Evolutionary conservation across 1,140 invertebrate genomes (phyloP).

Genomic region (Drosophila lowei): DNA sequence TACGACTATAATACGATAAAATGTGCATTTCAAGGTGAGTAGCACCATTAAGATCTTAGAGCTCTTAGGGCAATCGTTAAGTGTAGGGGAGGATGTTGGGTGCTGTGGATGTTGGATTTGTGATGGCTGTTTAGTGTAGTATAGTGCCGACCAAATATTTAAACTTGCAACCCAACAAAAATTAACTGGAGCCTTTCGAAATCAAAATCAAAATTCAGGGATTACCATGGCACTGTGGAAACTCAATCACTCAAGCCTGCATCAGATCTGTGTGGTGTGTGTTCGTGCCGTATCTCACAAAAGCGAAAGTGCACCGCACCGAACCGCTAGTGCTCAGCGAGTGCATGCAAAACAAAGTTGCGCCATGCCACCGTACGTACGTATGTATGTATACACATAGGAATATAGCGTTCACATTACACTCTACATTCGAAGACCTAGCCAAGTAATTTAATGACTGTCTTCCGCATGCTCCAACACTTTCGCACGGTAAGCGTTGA

Average conservation of each 20-base stretch:
- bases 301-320: conserved; percentile 62
- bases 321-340: conserved; percentile 1
- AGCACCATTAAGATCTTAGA: conserved; percentile 24
- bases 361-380: conserved; percentile 37
- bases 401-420: conserved; percentile 52
- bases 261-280: conserved; percentile 52
- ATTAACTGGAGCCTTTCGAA: conserved; percentile 41
- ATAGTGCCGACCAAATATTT: conserved; percentile 29
- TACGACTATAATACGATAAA: conserved; percentile 24
- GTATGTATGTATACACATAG: conserved; percentile 12
- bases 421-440: conserved; percentile 36
- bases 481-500: conserved; percentile 64
- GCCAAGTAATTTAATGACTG: conserved; percentile 61
- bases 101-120: background rate
- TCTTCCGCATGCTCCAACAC: conserved; percentile 57
- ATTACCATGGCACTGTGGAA: conserved; percentile 28
- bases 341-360: conserved; percentile 51
- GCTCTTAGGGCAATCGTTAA: conserved; percentile 34
- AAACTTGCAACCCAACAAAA: conserved; percentile 41
- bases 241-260: conserved; percentile 49
- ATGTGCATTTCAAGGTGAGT: conserved; percentile 64
- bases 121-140: conserved; percentile 22
- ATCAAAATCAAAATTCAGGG: conserved; percentile 34
- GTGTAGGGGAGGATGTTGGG: conserved; percentile 16
- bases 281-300: conserved; percentile 30